These are phyloP conservation scores for Drosophila watanabei DNA, from an alignment of 1,140 invertebrate species.

Conservation along the genomic window DNA sequence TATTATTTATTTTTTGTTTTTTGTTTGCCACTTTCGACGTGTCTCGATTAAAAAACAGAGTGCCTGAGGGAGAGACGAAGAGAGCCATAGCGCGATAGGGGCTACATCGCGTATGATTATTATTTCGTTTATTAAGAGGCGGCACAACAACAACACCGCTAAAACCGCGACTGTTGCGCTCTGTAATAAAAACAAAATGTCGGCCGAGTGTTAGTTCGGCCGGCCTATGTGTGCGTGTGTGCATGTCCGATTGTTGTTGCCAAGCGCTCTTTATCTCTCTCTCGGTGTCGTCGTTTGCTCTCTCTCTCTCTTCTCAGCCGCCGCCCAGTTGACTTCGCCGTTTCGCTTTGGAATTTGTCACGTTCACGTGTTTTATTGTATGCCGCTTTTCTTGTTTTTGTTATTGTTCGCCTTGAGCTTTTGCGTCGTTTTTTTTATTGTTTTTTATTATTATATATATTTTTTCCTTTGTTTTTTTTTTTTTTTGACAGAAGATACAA, in stretches of 20 bases:
- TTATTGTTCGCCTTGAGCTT: conserved; percentile 56
- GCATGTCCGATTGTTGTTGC: conserved; percentile 67
- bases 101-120: conserved; percentile 76
- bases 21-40: conserved; percentile 69
- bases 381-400: conserved; percentile 47
- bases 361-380: conserved; percentile 82
- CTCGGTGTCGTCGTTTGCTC: not conserved
- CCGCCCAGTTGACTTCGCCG: conserved; percentile 52
- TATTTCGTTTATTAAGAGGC: conserved; percentile 72
- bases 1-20: conserved; percentile 41
- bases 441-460: conserved; percentile 4
- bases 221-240: not conserved
- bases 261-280: conserved; percentile 55
- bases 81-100: conserved; percentile 15
- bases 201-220: conserved; percentile 32
- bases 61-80: conserved; percentile 16
- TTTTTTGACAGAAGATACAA: conserved; percentile 2
- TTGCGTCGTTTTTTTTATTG: conserved; percentile 49
- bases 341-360: conserved; percentile 80
- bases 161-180: conserved; percentile 40
- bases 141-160: conserved; percentile 7
- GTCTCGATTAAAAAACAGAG: conserved; percentile 68
- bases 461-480: not conserved
- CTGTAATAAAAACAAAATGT: conserved; percentile 77
- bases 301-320: conserved; percentile 32